Base-by-base conservation (phyloP, 2,888 invertebrate genomes). In the Operophtera brumata region DNA sequence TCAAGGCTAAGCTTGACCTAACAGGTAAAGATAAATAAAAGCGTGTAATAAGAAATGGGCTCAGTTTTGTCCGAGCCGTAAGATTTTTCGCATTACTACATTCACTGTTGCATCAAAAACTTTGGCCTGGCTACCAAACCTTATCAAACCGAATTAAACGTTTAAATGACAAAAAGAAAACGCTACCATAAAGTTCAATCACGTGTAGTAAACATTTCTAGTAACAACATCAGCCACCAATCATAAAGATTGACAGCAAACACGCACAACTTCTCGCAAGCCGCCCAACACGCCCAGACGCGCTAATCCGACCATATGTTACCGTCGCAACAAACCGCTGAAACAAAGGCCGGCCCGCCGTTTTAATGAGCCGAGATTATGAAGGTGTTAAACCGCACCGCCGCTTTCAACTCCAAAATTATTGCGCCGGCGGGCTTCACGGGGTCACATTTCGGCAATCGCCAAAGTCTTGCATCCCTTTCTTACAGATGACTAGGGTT, bases 341-440 rank as follows among this genome's bases (percentile, higher is more conserved):
- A 90, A 88, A 89, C 90, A 90, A 89, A 89, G 86, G 80, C 84
- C 79, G 79, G 67, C 82, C 86, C 83, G 82, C 78, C 76, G 70
- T 72, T 84, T 88, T 90, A 90, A 90, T 90, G 89, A 88, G 82
- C 80, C 78, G 80, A 86, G 89, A 86, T 89, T 90, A 89, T 86
- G 86, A 88, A 89, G 89, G 90, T 89, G 90, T 88, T 89, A 90
- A 89, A 85, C 83, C 83, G n/a, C n/a, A 73, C 78, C 80, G 85
- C 81, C 73, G 78, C 79, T 87, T 89, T 88, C 85, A 86, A 89
- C 86, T 87, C 70, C 80, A 85, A 86, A 89, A 88, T 89, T 88
- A 90, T 88, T 80, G 72, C 69, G 81, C 80, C 82, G 74, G 75
- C 78, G 80, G 78, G 72, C 81, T 82, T 79, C 80, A 77, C 78